Base-by-base conservation (phyloP, 1,140 invertebrate species). In the Drosophila elegans region DNA sequence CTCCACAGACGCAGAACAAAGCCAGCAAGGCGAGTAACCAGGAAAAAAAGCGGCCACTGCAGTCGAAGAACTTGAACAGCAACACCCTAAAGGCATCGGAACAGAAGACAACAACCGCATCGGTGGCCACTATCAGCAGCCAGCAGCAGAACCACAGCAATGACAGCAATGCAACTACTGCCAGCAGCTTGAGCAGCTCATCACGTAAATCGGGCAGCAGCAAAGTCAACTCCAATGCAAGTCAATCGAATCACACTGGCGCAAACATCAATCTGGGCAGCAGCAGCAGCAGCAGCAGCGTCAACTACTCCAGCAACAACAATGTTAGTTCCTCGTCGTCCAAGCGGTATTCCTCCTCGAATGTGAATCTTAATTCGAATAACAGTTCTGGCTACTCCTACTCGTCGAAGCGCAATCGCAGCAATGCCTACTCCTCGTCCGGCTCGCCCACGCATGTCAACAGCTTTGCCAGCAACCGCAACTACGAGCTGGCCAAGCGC, bases 301-400 rank as follows among this genome's bases (percentile, higher is more conserved):
- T 7, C 53, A 69, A 61, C 42, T 57, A 80, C 73, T 74, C 51
- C 61, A 80, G 32, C 77, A 90, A 80, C 60, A 84, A 66, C 69
- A 85, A 90, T 67, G 52, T 68, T 41, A 88, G 76, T 69, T 84
- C 90, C 92, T 81, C 91, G 92, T 61, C 92, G 93, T 92, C 91
- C 74, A 72, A 91, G 79, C 90, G 90, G 16, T 91, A 91, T 46
- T 64, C 82, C 41, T 38, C 73, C 12, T 84, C 90, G 39, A 91
- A 90, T 82, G 62, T 81, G 6, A 86, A 89, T 45, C 29, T 80
- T 11, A 80, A 68, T 52, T 85, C 85, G 4, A 90, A 81, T 69
- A 81, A 67, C 21, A 77, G 71, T 48, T 82, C 83, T 21, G 73
- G 73, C 36, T 91, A 91, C 67, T 91, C 90, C 45, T 91, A 91